A percentile compares a stretch with the other conserved stretches of the same genome.
Evolutionary conservation across 35 echinoderm and acorn worm genomes (phyloP).

Genomic region (Strongylocentrotus purpuratus): DNA sequence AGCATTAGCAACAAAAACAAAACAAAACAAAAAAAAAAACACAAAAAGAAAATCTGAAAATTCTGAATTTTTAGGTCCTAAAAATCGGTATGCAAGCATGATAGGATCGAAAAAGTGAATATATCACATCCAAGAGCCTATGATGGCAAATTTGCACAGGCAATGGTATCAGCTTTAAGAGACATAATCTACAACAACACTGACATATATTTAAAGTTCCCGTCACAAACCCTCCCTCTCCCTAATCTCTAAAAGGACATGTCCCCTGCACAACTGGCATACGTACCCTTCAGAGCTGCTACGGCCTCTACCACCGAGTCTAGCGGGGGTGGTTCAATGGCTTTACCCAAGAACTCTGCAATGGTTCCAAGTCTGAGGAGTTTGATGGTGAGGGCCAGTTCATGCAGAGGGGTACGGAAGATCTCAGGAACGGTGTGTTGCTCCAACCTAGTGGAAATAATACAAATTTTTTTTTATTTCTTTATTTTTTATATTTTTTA

Average conservation of each 20-base stretch:
- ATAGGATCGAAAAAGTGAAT: too few relatives aligned
- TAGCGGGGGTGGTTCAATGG: constrained; percentile 96
- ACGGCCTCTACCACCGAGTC: constrained; percentile 97
- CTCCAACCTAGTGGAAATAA: constrained; percentile 67
- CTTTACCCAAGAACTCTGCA: constrained; percentile 86
- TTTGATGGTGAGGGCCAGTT: constrained; percentile 95
- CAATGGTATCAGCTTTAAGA: too few relatives aligned
- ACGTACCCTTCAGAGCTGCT: constrained; percentile 87
- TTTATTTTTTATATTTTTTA: background rate
- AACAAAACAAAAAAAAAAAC: too few relatives aligned
- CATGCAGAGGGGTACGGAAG: constrained; percentile 94
- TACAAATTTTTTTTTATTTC: background rate
- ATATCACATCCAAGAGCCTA: too few relatives aligned
- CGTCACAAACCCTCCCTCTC: background rate
- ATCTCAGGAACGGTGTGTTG: constrained; percentile 91
- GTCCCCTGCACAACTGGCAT: background rate
- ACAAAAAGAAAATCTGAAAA: too few relatives aligned
- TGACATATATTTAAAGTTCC: too few relatives aligned
- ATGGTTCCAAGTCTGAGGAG: constrained; percentile 90
- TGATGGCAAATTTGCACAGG: too few relatives aligned
- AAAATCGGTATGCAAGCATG: too few relatives aligned
- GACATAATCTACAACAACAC: too few relatives aligned
- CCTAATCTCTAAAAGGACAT: background rate
- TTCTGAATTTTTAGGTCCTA: too few relatives aligned
- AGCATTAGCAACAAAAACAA: too few relatives aligned